A percentile compares a stretch with the other conserved stretches of the same genome.
Conservation (phyloP, 92 coral and sea anemone species). For the Virgularia gustaviana region DNA sequence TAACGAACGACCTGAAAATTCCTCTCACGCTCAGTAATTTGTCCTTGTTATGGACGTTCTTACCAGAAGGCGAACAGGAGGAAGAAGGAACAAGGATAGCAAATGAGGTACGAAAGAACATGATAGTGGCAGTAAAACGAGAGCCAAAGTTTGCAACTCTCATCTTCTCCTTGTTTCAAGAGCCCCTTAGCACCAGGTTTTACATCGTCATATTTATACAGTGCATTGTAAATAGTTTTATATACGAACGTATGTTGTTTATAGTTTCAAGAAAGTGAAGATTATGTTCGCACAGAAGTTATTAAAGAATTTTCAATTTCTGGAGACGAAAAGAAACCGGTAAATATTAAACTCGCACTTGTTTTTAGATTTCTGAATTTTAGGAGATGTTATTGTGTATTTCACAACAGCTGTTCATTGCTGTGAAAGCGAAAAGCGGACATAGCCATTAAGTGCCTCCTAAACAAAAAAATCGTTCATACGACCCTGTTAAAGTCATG, state of each 20-base stretch:
- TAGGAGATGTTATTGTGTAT: not conserved
- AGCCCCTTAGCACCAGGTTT: too few relatives aligned
- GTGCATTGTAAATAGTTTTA: too few relatives aligned
- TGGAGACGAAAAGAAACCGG: constrained; percentile 77
- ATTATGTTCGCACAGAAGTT: constrained; percentile 78
- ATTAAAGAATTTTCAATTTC: constrained; percentile 68
- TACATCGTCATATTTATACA: too few relatives aligned
- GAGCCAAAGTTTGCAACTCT: too few relatives aligned
- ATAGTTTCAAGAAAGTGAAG: constrained; percentile 66
- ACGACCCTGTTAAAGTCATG: too few relatives aligned
- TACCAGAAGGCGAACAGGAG: constrained; percentile 45
- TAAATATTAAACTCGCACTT: constrained; percentile 24
- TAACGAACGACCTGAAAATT: constrained; percentile 71
- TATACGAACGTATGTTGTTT: constrained; percentile 34
- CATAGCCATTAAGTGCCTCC: too few relatives aligned
- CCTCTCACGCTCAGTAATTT: constrained; percentile 79
- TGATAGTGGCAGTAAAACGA: too few relatives aligned
- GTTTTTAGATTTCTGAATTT: not conserved
- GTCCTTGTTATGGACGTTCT: constrained; percentile 75
- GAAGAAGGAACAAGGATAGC: constrained; percentile 48
- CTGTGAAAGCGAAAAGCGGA: too few relatives aligned
- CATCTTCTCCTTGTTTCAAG: too few relatives aligned
- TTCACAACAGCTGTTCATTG: not conserved
- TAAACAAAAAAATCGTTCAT: not conserved
- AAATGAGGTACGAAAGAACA: too few relatives aligned